phyloP scores from a whole-genome alignment of 2,888 invertebrate genomes.

The Latrodectus elegans region DNA sequence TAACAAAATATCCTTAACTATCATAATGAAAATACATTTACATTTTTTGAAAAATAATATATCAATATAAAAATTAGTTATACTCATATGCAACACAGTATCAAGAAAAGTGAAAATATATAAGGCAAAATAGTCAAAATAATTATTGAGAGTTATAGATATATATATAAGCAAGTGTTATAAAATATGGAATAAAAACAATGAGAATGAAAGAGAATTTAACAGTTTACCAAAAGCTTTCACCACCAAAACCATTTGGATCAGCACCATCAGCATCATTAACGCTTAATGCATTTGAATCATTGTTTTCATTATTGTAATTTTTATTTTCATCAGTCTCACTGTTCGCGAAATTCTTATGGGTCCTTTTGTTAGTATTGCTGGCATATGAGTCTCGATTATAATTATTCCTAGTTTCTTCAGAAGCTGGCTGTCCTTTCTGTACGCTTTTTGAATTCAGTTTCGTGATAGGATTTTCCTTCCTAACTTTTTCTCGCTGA shows the following conservation, averaged over 20 bases:
- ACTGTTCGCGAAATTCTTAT: slow-evolving; percentile 11
- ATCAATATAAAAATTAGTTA: too few species aligned
- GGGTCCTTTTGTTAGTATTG: slow-evolving; percentile 18
- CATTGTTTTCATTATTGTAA: neutral
- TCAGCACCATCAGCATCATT: slow-evolving; percentile 51
- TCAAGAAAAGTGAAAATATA: too few species aligned
- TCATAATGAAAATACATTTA: too few species aligned
- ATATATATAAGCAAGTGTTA: too few species aligned
- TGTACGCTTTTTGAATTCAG: neutral
- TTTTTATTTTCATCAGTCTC: neutral
- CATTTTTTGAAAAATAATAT: too few species aligned
- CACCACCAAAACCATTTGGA: slow-evolving; percentile 48
- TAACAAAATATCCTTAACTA: too few species aligned
- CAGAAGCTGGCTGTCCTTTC: slow-evolving; percentile 14
- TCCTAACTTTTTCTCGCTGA: neutral
- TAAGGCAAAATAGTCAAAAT: too few species aligned
- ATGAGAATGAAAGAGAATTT: neutral
- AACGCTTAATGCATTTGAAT: neutral
- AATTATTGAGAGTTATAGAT: too few species aligned
- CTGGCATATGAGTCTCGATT: slow-evolving; percentile 13
- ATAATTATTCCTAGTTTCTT: neutral
- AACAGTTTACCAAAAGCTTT: slow-evolving; percentile 33
- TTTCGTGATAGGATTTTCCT: slow-evolving; percentile 15
- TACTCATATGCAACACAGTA: too few species aligned
- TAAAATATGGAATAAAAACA: too few species aligned